Percentiles rank a stretch among this genome's conserved stretches.
Evolutionary conservation across 2,888 invertebrate species (phyloP).

Genomic region (Imbricaverruca yamaguchii): DNA sequence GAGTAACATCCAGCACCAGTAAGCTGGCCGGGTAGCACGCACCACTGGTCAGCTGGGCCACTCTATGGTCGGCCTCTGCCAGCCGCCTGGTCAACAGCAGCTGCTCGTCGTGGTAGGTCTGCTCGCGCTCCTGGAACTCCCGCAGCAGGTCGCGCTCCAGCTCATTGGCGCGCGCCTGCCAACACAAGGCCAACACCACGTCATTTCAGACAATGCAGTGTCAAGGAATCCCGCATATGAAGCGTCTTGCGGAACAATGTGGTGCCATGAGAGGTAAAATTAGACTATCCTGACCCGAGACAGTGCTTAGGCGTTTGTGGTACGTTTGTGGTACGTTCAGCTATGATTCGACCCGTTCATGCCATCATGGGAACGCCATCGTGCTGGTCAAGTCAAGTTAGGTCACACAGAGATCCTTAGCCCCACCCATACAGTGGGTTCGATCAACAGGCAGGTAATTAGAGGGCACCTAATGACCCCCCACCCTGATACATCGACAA

Average conservation of each 20-base stretch:
- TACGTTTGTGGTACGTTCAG: too few relatives aligned
- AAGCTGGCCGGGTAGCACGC: neutral
- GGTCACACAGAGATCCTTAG: neutral
- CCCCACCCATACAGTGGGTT: too few relatives aligned
- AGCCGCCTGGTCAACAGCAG: neutral
- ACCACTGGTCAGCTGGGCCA: conserved; percentile 17
- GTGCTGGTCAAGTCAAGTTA: neutral
- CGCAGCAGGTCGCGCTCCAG: conserved; percentile 11
- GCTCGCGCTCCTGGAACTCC: conserved; percentile 13
- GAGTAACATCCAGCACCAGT: too few relatives aligned
- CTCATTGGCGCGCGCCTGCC: neutral
- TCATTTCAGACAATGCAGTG: neutral
- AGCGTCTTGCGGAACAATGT: too few relatives aligned
- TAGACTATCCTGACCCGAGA: too few relatives aligned
- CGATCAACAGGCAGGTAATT: too few relatives aligned
- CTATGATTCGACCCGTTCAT: too few relatives aligned
- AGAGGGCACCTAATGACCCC: too few relatives aligned
- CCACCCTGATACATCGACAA: too few relatives aligned
- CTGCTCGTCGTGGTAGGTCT: conserved; percentile 16
- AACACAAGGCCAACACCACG: neutral
- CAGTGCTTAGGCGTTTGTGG: too few relatives aligned
- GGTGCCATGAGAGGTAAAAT: too few relatives aligned
- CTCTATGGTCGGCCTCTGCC: neutral
- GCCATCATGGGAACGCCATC: neutral
- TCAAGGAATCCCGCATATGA: too few relatives aligned